These are phyloP conservation scores for Nomada goodeniana DNA, from an alignment of 2,888 invertebrate species.

Conservation along the genomic window DNA sequence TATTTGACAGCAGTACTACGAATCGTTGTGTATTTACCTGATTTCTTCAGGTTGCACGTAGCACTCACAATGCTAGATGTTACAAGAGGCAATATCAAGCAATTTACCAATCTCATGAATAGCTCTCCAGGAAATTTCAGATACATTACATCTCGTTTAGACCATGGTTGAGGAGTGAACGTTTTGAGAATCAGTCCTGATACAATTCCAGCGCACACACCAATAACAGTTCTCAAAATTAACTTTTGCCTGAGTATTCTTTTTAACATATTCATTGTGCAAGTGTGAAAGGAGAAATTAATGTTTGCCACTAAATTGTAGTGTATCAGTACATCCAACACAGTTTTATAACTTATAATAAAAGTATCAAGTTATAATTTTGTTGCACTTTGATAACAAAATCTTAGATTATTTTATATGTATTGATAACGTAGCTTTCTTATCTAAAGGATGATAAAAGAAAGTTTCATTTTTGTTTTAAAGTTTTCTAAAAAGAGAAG, in stretches of 20 bases:
- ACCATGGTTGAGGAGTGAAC: conserved; percentile 86
- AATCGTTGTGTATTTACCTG: conserved; percentile 70
- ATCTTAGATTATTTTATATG: background rate
- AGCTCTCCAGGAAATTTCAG: conserved; percentile 97
- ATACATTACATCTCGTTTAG: conserved; percentile 94
- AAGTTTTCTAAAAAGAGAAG: background rate
- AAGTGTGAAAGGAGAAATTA: background rate
- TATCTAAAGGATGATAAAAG: conserved; percentile 37
- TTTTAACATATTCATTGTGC: conserved; percentile 33
- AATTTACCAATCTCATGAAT: conserved; percentile 97
- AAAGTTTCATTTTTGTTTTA: background rate
- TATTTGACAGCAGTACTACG: background rate
- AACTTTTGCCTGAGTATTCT: conserved; percentile 60
- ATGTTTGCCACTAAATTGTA: background rate
- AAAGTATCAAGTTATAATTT: background rate
- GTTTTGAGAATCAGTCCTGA: conserved; percentile 75
- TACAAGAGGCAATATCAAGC: conserved; percentile 96
- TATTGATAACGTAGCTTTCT: conserved; percentile 37
- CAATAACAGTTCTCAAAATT: conserved; percentile 70
- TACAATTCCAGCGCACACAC: conserved; percentile 73
- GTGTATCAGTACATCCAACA: background rate
- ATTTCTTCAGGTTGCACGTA: conserved; percentile 78
- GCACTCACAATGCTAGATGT: conserved; percentile 94
- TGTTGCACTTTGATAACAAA: background rate
- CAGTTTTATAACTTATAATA: background rate